Evolutionary conservation across 2,888 invertebrate species (phyloP), one percentile per base, ranked within the genome.

Genomic region (Diplolepis rosae): DNA sequence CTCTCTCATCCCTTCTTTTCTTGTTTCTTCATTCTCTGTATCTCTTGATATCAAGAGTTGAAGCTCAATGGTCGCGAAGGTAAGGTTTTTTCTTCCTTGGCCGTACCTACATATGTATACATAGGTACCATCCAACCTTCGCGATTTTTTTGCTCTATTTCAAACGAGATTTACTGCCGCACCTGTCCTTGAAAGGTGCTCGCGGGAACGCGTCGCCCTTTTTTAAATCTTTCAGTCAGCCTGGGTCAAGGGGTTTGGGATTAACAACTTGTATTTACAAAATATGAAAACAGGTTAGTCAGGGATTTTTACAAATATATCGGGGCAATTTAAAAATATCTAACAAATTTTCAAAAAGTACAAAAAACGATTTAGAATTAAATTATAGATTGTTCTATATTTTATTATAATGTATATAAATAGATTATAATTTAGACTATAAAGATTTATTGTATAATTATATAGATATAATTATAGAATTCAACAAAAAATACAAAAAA

Each of bases 1-100:
- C 28, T 51, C 68, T 70, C 70, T 73, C 52, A 48, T 67, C 27
- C 30, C 22, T 24, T 28, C 15, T 15, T 70, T 28, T 54, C 56
- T 70, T 52, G 68, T 72, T 72, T 74, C 71, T 71, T 69, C 71
- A 39, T 48, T 61, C 39, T 45, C 24, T 65, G 32, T 30, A 56
- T 54, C 50, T 35, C 48, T 66, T 4, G 35, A 13, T 68, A 51
- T 42, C 68, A 71, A 71, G 71, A 71, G 73, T 65, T 74, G 56
- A 74, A 67, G 69, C 77, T 69, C 77, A 67, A 75, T 75, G 72
- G 76, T 75, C 72, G 56, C 70, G 52, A 67, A 75, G 72, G 71
- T 73, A 75, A 69, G 67, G 28, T 68, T 71, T 66, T 61, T 74
- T 74, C 65, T 48, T 48, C 28, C 18, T 35, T 52, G 51, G 50